Percentiles rank a stretch among this genome's conserved stretches.
Evolutionary conservation across 2,797 vertebrate genomes (phyloP).

Genomic region (Gobio occitaniae): DNA sequence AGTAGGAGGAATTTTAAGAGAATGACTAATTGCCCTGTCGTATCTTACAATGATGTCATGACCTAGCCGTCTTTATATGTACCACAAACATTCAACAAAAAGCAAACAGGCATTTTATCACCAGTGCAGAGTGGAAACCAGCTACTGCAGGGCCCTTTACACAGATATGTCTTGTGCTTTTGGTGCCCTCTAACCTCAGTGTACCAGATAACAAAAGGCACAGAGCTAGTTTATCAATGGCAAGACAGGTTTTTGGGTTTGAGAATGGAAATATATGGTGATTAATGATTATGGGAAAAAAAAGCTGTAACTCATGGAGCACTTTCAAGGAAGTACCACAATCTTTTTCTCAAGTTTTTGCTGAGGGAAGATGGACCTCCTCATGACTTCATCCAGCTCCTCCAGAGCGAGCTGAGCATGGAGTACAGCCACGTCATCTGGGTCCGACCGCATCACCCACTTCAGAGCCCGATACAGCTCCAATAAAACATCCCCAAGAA

Average conservation of each 20-base stretch:
- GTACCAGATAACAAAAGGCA: constrained; percentile 64
- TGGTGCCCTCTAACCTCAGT: constrained; percentile 32
- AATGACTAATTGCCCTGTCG: constrained; percentile 37
- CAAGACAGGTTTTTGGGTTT: neutral
- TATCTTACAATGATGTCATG: constrained; percentile 43
- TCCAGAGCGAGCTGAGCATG: constrained; percentile 92
- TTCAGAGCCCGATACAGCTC: constrained; percentile 93
- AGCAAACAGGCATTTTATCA: constrained; percentile 45
- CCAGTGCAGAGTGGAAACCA: constrained; percentile 45
- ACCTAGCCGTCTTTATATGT: constrained; percentile 32
- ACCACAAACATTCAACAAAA: constrained; percentile 37
- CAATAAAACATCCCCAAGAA: constrained; percentile 86
- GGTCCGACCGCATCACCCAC: constrained; percentile 80
- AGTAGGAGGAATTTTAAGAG: neutral
- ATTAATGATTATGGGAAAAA: neutral
- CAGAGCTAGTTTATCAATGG: constrained; percentile 55
- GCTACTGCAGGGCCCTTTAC: constrained; percentile 4
- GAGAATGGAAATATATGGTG: neutral
- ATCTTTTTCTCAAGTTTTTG: constrained; percentile 93
- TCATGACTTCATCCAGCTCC: constrained; percentile 87
- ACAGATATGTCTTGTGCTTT: constrained; percentile 26
- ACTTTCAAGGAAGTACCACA: constrained; percentile 82
- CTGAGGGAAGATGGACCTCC: constrained; percentile 84
- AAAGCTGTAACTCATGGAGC: neutral
- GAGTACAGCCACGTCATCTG: constrained; percentile 79